phyloP scores from a whole-genome alignment of 2,113 vertebrate species.

The Grantiella picta region DNA sequence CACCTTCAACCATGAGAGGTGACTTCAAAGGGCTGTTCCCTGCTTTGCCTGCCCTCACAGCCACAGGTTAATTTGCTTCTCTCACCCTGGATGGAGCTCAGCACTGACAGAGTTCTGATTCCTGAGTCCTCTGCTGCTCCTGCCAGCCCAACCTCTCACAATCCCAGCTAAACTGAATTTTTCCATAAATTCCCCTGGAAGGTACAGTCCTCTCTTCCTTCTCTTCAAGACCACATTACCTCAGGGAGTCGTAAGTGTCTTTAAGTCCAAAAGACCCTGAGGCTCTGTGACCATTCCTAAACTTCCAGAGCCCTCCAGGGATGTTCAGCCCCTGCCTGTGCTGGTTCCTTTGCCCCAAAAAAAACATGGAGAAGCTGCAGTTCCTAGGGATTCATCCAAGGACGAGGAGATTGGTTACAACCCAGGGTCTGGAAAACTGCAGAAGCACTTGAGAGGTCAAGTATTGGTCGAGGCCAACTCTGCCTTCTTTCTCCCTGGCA shows the following conservation, averaged over 20 bases:
- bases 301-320: background rate
- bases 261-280: background rate
- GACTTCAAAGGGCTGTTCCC: background rate
- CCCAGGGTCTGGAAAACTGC: background rate
- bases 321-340: background rate
- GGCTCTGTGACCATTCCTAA: background rate
- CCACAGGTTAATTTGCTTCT: rapidly evolving
- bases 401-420: background rate
- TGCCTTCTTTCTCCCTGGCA: background rate
- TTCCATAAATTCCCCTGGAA: background rate
- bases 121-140: background rate
- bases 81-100: background rate
- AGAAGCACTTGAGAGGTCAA: background rate
- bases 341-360: background rate
- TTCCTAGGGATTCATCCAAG: background rate
- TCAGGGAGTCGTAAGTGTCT: background rate
- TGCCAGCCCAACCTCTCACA: background rate
- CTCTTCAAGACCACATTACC: background rate
- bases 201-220: background rate
- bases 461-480: rapidly evolving
- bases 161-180: background rate
- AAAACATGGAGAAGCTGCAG: background rate
- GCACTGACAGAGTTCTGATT: background rate
- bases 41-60: background rate
- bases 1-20: background rate